These are phyloP conservation scores for Falco punctatus DNA, from an alignment of 2,113 vertebrate genomes.

Conservation along the genomic window DNA sequence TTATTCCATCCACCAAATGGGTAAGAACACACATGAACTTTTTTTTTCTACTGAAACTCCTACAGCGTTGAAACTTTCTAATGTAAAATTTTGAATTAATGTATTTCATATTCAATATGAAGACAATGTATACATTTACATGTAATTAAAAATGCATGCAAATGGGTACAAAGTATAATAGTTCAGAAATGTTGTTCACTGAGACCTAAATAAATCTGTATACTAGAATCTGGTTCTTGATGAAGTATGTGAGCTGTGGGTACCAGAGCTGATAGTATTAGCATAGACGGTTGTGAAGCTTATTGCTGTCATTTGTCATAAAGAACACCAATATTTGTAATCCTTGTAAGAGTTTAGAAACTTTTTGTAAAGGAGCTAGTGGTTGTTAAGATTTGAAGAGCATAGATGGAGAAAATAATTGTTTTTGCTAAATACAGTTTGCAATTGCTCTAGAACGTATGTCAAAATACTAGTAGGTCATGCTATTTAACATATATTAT, in stretches of 20 bases:
- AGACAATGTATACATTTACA: not conserved
- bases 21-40: slow-evolving; percentile 73
- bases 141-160: not conserved
- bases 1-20: slow-evolving; percentile 99
- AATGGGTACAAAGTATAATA: not conserved
- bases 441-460: not conserved
- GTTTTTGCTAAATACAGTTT: not conserved
- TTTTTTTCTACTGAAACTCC: not conserved
- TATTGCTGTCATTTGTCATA: not conserved
- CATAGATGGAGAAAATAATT: not conserved
- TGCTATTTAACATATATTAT: not conserved
- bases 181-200: not conserved
- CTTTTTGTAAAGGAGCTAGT: not conserved
- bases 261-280: not conserved
- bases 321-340: not conserved
- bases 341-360: not conserved
- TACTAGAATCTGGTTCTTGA: not conserved
- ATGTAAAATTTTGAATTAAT: not conserved
- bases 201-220: not conserved
- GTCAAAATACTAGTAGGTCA: not conserved
- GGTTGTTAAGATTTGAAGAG: not conserved
- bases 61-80: not conserved
- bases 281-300: not conserved
- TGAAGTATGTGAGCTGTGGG: not conserved
- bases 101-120: not conserved